phyloP scores from a whole-genome alignment of 2,888 invertebrate species.

The Pseudanteris insignis region DNA sequence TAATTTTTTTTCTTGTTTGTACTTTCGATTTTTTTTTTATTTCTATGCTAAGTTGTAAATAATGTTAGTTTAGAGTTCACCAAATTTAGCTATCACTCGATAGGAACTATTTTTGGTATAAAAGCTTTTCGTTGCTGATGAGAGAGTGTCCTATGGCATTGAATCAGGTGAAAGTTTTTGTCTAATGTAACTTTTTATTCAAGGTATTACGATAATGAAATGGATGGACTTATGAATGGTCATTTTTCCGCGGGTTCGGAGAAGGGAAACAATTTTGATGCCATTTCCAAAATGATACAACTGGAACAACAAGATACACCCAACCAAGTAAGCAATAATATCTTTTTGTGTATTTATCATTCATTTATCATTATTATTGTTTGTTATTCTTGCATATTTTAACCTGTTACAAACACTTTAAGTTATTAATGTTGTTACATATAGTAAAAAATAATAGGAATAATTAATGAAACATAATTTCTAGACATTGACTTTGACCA shows the following conservation, averaged over 20 bases:
- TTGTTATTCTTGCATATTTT: too few species aligned
- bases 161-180: too few species aligned
- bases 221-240: constrained; percentile 22
- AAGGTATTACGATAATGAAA: constrained; percentile 11
- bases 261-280: constrained; percentile 10
- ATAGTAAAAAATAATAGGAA: too few species aligned
- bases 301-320: constrained; percentile 15
- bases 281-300: constrained; percentile 19
- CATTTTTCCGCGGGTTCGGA: constrained; percentile 8
- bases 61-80: too few species aligned
- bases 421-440: too few species aligned
- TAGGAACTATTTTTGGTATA: neutral
- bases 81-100: neutral
- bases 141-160: neutral
- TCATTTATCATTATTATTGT: neutral
- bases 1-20: too few species aligned
- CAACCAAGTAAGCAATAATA: constrained; percentile 12
- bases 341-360: neutral
- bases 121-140: too few species aligned
- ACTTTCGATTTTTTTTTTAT: too few species aligned
- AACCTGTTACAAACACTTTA: too few species aligned
- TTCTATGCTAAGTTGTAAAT: too few species aligned
- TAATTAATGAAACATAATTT: too few species aligned
- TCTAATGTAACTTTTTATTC: neutral
- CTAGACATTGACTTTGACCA: too few species aligned